These are phyloP conservation scores for Phymastichus coffea DNA, from an alignment of 1,140 invertebrate species.

Conservation along the genomic window DNA sequence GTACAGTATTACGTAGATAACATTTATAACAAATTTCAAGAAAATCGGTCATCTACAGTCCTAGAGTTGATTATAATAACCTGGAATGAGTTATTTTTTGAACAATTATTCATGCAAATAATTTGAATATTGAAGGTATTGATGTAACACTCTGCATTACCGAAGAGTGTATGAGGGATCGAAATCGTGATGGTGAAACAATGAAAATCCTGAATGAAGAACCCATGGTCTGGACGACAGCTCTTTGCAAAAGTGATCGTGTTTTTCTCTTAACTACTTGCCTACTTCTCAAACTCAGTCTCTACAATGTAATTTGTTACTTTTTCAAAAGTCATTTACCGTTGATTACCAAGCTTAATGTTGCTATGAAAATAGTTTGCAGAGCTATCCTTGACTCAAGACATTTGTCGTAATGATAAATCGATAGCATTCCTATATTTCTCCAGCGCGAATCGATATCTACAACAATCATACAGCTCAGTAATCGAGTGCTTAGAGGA, in stretches of 20 bases:
- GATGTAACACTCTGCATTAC: slow-evolving; percentile 34
- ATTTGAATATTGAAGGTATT: slow-evolving; percentile 28
- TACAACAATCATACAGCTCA: slow-evolving; percentile 31
- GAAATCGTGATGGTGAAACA: slow-evolving; percentile 4
- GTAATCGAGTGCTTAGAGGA: slow-evolving; percentile 35
- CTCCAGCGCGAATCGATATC: slow-evolving; percentile 35
- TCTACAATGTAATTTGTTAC: slow-evolving; percentile 33
- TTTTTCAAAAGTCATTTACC: slow-evolving; percentile 6
- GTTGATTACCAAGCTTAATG: not conserved
- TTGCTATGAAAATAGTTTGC: slow-evolving; percentile 34
- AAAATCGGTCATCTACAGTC: no score
- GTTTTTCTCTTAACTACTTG: slow-evolving; percentile 28
- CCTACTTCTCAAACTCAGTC: slow-evolving; percentile 36
- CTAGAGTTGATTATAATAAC: no score
- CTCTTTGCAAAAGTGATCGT: slow-evolving; percentile 25
- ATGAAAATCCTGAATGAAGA: slow-evolving; percentile 19
- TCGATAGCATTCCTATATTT: slow-evolving; percentile 35
- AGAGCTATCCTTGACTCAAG: slow-evolving; percentile 34
- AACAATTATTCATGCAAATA: not conserved
- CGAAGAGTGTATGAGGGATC: slow-evolving; percentile 36
- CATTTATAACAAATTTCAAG: no score
- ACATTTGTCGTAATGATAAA: slow-evolving; percentile 28
- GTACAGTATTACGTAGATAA: no score
- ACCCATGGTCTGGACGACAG: slow-evolving; percentile 34
- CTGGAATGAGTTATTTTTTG: not conserved